A percentile compares a stretch with the other conserved stretches of the same genome.
phyloP scores from a whole-genome alignment of 2,888 invertebrate species.

The Lasius platythorax region DNA sequence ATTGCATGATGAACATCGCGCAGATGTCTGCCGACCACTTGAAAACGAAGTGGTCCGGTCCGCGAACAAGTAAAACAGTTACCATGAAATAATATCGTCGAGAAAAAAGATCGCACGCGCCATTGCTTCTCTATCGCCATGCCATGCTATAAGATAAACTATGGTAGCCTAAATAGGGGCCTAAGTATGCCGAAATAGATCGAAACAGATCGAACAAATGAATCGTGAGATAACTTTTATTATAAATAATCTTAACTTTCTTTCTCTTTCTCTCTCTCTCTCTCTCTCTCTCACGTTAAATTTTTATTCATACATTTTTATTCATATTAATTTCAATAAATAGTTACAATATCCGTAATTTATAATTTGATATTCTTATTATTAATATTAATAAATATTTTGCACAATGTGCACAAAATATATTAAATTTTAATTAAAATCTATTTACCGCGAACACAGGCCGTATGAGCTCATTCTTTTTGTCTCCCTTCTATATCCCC shows the following conservation, averaged over 20 bases:
- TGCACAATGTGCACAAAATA: background rate
- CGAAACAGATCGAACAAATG: background rate
- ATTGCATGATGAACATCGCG: constrained; percentile 66
- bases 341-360: background rate
- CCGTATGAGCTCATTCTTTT: background rate
- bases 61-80: constrained; percentile 80
- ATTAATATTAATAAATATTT: background rate
- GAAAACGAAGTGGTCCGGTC: constrained; percentile 82
- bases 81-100: constrained; percentile 82
- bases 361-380: background rate
- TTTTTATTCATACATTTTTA: background rate
- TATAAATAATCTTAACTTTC: constrained; percentile 9
- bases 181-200: background rate
- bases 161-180: background rate
- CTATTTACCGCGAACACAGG: background rate
- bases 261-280: background rate
- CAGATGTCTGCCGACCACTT: constrained; percentile 83
- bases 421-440: constrained; percentile 31
- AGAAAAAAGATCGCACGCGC: constrained; percentile 79
- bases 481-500: constrained; percentile 6
- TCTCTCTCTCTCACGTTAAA: background rate
- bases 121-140: constrained; percentile 76
- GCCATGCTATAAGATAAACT: constrained; percentile 34
- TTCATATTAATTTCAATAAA: background rate
- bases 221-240: background rate